A percentile compares a stretch with the other conserved stretches of the same genome.
phyloP scores from a whole-genome alignment of 2,888 invertebrate species.

The Poecilobothrus nobilitatus region DNA sequence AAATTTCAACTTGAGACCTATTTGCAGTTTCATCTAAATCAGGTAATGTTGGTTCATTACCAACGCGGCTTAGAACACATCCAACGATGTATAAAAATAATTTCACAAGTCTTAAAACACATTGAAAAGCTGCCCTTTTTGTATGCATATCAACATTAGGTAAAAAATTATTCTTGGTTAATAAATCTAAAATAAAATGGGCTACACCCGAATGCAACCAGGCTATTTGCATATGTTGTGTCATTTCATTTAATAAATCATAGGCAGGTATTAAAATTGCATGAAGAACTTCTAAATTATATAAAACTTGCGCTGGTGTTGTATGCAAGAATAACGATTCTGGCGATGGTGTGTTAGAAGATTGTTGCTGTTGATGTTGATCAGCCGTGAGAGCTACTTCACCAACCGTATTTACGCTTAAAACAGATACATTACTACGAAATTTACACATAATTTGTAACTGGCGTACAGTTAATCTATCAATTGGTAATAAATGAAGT shows the following conservation, averaged over 20 bases:
- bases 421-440: constrained; percentile 7
- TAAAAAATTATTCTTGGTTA: constrained; percentile 78
- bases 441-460: constrained; percentile 38
- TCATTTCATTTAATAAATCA: constrained; percentile 65
- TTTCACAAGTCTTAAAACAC: constrained; percentile 81
- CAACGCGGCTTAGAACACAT: constrained; percentile 60
- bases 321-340: constrained; percentile 61
- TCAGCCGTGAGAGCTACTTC: constrained; percentile 9
- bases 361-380: not conserved
- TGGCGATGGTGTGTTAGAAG: constrained; percentile 38
- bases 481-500: constrained; percentile 41
- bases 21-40: constrained; percentile 41
- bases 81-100: constrained; percentile 80
- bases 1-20: constrained; percentile 50
- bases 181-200: constrained; percentile 64
- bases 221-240: constrained; percentile 51
- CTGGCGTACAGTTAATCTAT: constrained; percentile 44
- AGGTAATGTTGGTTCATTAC: constrained; percentile 49
- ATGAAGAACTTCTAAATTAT: constrained; percentile 74
- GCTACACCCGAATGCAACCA: constrained; percentile 53
- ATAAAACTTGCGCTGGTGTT: constrained; percentile 65
- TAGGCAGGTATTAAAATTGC: constrained; percentile 85
- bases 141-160: constrained; percentile 68
- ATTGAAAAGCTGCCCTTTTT: constrained; percentile 73
- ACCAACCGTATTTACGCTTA: constrained; percentile 14